Base-by-base conservation (phyloP, 2,888 invertebrate genomes). In the Nephrocerus scutellatus region DNA sequence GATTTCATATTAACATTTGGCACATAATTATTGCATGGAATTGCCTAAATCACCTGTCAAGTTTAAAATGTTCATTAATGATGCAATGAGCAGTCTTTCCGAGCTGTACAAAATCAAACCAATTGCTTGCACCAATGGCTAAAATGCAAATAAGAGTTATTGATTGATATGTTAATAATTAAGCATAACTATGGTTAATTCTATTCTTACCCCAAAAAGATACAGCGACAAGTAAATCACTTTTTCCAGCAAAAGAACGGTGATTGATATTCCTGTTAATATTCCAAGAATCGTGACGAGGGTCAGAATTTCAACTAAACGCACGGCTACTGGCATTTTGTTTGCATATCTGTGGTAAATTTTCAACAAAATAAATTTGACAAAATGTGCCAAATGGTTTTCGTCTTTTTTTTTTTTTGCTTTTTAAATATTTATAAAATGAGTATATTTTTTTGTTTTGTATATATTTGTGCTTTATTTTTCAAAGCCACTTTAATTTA, bases 301-400 rank as follows among this genome's bases (percentile, higher is more conserved):
- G 2, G 56, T 37, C 10, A 56, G 36, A 3, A 55, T 45, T 45
- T 57, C 57, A 21, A 57, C 48, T 16, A 57, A 48, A 41, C 50
- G 55, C 15, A 57, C 54, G 8, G 55, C 57, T 18, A 57, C 55
- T 12, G 54, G 49, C 57, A 57, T 57, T 42, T 35, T 49, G n/a
- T n/a, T n/a, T n/a, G n/a, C n/a, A n/a, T n/a, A n/a, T n/a, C n/a
- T n/a, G n/a, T n/a, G n/a, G n/a, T n/a, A n/a, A n/a, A n/a, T n/a
- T n/a, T n/a, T n/a, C n/a, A n/a, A n/a, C n/a, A n/a, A n/a, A n/a
- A n/a, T n/a, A n/a, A n/a, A n/a, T n/a, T n/a, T n/a, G n/a, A n/a
- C n/a, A n/a, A n/a, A n/a, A n/a, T n/a, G n/a, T n/a, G n/a, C n/a
- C n/a, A n/a, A n/a, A n/a, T n/a, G n/a, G n/a, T n/a, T n/a, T n/a